Base-by-base conservation (phyloP, 37 sponge, comb jelly and placozoan species). In the Crambe crambe region DNA sequence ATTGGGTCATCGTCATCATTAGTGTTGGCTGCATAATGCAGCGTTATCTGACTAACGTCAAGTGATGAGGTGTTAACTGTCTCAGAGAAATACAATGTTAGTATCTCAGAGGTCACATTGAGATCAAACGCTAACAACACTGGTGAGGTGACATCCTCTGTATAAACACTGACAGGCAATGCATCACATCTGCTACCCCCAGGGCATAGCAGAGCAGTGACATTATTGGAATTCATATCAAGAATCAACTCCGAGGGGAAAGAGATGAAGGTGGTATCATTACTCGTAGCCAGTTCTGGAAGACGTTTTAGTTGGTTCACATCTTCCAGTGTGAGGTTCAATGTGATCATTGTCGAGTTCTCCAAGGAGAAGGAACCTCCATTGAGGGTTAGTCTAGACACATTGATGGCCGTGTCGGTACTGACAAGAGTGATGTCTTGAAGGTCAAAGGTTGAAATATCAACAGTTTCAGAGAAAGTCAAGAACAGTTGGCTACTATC, bases 161-260 rank as follows among this genome's bases (percentile, higher is more conserved):
- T 93, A 63, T 81, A 96, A 32, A 35, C 68, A n/a, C 2, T 51
- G 0, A 84, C 91, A 56, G 25, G 56, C 26, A 83, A 37, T 25
- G 85, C 79, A 58, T 60, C 73, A 78, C 78, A 78, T 39, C 5
- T 23, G 27, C 4, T 2, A 25, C 17, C 47, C 5, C 23, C 5
- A 31, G 43, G 32, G 29, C 78, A 78, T 21, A 26, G 23, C 20
- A 66, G 43, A 20, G 64, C 41, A 5, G 68, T 70, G 0, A 89
- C 66, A 56, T 74, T 87, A 51, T 96, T 96, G 15, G 42, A 85
- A 84, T 85, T 85, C 91, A 94, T 90, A 79, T 96, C 94, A 41
- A 43, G 44, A 26, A 96, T 68, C 12, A 93, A 72, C 0, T 41
- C 36, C 2, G 56, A 31, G 17, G 89, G 59, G 56, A 90, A 68